Percentiles rank a stretch among this genome's conserved stretches.
Evolutionary conservation across 2,797 vertebrate genomes (phyloP).

Genomic region (Schizopygopsis malacanthus): DNA sequence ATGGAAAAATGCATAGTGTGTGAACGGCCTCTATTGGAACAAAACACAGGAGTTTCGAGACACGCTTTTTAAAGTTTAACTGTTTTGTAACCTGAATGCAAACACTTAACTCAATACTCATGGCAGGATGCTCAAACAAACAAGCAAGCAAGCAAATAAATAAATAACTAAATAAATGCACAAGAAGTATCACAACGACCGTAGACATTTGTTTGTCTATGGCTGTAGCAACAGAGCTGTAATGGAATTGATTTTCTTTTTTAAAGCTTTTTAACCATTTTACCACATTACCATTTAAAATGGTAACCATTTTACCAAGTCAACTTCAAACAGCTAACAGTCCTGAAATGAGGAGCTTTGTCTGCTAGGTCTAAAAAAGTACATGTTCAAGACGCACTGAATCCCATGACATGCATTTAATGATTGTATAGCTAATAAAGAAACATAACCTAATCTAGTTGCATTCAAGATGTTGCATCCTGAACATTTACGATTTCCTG

Average conservation of each 20-base stretch:
- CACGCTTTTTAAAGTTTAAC: neutral
- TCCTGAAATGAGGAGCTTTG: neutral
- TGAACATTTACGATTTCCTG: neutral
- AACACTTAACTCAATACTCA: neutral
- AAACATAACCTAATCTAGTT: neutral
- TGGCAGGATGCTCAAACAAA: neutral
- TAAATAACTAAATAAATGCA: neutral
- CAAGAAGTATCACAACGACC: neutral
- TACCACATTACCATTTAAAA: no score
- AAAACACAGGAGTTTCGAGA: neutral
- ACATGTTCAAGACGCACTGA: neutral
- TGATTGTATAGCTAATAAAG: neutral
- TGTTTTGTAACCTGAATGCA: neutral
- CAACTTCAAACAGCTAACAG: neutral
- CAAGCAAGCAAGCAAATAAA: neutral
- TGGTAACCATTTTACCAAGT: no score
- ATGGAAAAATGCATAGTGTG: neutral
- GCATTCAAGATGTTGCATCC: neutral
- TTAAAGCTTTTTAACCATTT: no score
- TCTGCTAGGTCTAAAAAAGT: neutral
- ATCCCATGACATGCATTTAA: neutral
- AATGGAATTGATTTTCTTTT: no score
- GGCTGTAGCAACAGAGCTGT: neutral
- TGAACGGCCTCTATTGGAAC: neutral
- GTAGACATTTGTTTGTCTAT: neutral